A percentile compares a stretch with the other conserved stretches of the same genome.
Conservation (phyloP, 2,113 vertebrate species). For the Periophthalmodon schlosseri region DNA sequence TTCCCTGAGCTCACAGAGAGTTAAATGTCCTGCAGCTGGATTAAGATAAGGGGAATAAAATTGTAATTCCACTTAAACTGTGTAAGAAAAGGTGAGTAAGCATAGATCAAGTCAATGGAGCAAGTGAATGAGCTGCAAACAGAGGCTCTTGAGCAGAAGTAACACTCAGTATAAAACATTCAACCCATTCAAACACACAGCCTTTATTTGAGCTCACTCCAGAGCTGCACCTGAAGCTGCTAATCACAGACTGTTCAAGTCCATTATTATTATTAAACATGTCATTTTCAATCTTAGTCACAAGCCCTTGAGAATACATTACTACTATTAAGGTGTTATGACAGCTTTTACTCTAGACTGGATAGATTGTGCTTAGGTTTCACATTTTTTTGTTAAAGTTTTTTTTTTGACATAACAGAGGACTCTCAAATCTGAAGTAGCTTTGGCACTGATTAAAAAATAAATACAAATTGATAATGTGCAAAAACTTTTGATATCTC, state of each 20-base stretch:
- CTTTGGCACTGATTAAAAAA: background rate
- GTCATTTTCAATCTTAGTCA: background rate
- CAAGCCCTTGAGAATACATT: background rate
- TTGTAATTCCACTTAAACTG: background rate
- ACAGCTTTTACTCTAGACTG: no score
- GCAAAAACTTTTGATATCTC: no score
- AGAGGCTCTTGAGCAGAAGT: conserved; percentile 5
- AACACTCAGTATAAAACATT: background rate
- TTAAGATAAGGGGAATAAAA: background rate
- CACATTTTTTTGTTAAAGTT: no score
- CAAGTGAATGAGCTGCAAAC: background rate
- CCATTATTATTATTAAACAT: background rate
- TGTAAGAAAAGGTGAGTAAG: conserved; percentile 4
- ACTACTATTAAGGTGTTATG: background rate
- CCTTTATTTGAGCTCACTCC: background rate
- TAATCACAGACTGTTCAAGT: background rate
- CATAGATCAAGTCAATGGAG: background rate
- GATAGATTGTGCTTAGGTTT: no score
- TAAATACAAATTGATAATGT: no score
- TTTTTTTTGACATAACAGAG: background rate
- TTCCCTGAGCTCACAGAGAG: background rate
- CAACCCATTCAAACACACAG: background rate
- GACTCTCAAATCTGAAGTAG: background rate
- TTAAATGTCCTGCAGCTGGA: background rate
- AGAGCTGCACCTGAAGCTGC: background rate